Base-by-base conservation (phyloP, 2,113 vertebrate species). In the Meleagris gallopavo region DNA sequence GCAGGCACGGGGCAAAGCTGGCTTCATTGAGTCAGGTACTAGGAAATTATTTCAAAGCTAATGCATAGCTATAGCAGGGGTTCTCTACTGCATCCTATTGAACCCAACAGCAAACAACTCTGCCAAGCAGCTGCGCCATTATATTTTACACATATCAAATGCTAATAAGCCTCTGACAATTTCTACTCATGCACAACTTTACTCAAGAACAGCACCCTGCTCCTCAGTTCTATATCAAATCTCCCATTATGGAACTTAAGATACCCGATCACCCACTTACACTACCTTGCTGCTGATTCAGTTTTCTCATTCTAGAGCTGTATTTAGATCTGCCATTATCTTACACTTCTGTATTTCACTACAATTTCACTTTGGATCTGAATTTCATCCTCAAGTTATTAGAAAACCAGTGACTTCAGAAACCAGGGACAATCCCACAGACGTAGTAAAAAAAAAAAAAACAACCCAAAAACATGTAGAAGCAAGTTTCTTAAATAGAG, bases 131-230 rank as follows among this genome's bases (percentile, higher is more conserved):
- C 61, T 75, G 61, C 40, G 38, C 27, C 32, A 7, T 83, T 67
- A 4, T 78, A 78, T 81, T 86, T 94, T 66, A 91, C 7, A 65
- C 30, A 25, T 74, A 43, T 65, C 43, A 58, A 88, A 76, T 50
- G 38, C 24, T 83, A 89, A 72, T n/a, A 93, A 95, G 46, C 32
- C 43, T 88, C n/a, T 72, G 69, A 61, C 48, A 80, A 86, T 65
- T 90, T 72, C 74, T 40, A 43, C 43, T 93, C 30, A 27, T 29
- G 67, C 89, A 80, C 36, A 48, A 4, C 19, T 83, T 72, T 57
- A 67, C 80, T 22, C 61, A 87, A 10, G 65, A 86, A 25, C 11
- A 65, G 24, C 43, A 64, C 5, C 25, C 36, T 1, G 1, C 52
- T 85, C 13, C 22, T 81, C 46, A 13, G 43, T 71, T 69, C 77